Conservation (phyloP, 2,797 vertebrate species). For the Octomys mimax region DNA sequence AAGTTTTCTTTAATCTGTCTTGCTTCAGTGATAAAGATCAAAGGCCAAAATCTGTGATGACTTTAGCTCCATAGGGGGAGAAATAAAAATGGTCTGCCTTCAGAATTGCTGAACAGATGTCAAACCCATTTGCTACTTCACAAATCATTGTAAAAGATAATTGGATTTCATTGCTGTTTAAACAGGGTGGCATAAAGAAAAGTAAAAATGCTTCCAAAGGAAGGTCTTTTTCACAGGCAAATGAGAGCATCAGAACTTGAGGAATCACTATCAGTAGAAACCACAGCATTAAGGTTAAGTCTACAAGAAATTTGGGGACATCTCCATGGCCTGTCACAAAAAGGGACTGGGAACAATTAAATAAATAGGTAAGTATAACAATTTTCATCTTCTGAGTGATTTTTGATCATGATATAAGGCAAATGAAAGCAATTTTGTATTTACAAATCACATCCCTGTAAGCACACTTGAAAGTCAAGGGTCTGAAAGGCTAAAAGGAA, state of each 20-base stretch:
- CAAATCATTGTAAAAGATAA: conserved; percentile 78
- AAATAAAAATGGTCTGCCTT: conserved; percentile 73
- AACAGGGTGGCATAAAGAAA: conserved; percentile 78
- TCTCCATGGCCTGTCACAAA: neutral
- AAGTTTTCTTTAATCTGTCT: conserved; percentile 32
- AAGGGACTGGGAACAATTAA: neutral
- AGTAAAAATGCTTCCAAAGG: conserved; percentile 54
- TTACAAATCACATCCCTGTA: neutral
- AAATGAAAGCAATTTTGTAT: conserved; percentile 3
- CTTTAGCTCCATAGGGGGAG: conserved; percentile 51
- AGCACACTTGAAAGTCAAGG: neutral
- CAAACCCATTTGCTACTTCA: conserved; percentile 78
- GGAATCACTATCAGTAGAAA: conserved; percentile 9
- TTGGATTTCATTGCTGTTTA: conserved; percentile 71
- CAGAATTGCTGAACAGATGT: conserved; percentile 73
- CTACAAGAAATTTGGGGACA: neutral
- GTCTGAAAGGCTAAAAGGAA: neutral
- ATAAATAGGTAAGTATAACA: neutral
- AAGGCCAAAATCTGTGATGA: conserved; percentile 72
- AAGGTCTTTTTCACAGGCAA: conserved; percentile 37
- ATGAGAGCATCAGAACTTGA: conserved; percentile 15
- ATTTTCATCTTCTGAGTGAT: neutral
- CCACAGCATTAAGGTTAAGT: neutral
- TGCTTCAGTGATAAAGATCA: conserved; percentile 55
- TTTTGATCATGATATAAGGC: neutral